A percentile compares a stretch with the other conserved stretches of the same genome.
Evolutionary conservation across 2,113 vertebrate species (phyloP).

Genomic region (Aplodontia rufa): DNA sequence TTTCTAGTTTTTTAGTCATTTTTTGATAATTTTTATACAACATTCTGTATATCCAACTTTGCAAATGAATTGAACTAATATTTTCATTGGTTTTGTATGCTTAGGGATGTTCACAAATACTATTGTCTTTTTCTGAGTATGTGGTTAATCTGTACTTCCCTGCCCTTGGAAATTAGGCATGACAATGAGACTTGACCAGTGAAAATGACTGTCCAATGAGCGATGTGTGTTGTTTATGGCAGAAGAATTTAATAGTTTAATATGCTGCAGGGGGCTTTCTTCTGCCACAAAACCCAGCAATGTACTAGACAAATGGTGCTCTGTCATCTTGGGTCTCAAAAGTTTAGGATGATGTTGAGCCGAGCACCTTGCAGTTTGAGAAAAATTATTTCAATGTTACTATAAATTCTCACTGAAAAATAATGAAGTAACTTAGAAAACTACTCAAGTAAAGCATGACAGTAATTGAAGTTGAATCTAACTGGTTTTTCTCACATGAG

Average conservation of each 20-base stretch:
- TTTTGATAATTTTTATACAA: not conserved
- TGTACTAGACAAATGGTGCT: not conserved
- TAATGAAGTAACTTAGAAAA: not conserved
- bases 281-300: not conserved
- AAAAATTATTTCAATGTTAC: not conserved
- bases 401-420: constrained; percentile 23
- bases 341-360: not conserved
- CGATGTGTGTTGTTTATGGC: not conserved
- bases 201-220: not conserved
- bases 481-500: not conserved
- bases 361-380: not conserved
- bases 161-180: not conserved
- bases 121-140: not conserved
- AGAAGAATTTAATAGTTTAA: not conserved
- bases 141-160: not conserved
- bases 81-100: not conserved
- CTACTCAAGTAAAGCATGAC: not conserved
- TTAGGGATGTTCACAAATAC: not conserved
- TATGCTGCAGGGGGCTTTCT: not conserved
- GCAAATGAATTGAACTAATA: not conserved
- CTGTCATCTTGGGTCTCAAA: not conserved
- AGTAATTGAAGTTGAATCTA: not conserved
- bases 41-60: not conserved
- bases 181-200: not conserved
- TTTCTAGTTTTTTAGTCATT: not conserved